Conservation (phyloP, 2,113 vertebrate species). For the Oceanites oceanicus region DNA sequence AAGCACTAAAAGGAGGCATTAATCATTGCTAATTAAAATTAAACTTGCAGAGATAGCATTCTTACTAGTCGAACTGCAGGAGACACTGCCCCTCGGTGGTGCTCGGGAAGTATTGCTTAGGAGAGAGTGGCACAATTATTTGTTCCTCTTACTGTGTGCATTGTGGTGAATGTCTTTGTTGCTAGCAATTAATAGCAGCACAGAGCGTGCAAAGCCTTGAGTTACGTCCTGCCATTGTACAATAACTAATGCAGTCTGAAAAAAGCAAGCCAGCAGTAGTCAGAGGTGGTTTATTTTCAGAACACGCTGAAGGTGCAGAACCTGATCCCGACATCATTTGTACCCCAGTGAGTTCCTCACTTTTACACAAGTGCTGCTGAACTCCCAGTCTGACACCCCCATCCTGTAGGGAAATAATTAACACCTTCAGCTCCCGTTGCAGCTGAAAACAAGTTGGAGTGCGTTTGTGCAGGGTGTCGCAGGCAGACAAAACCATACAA, state of each 20-base stretch:
- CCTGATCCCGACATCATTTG: not conserved
- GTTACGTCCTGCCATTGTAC: not conserved
- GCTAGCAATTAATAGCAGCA: not conserved
- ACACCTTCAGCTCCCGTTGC: not conserved
- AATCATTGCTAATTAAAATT: not conserved
- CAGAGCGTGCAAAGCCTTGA: not conserved
- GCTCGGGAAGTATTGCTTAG: not conserved
- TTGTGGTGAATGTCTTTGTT: not conserved
- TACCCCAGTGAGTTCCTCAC: not conserved
- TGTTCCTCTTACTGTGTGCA: rapidly evolving
- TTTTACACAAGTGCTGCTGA: not conserved
- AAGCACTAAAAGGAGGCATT: not conserved
- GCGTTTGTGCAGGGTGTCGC: not conserved
- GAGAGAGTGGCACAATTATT: not conserved
- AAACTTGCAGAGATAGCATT: not conserved
- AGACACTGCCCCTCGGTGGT: slow-evolving; percentile 53
- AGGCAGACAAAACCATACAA: not conserved
- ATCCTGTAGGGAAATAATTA: not conserved
- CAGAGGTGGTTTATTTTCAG: not conserved
- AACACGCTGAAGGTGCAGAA: not conserved
- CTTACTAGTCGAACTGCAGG: not conserved
- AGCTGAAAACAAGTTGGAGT: not conserved
- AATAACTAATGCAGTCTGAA: not conserved
- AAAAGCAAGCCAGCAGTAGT: not conserved
- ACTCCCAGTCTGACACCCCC: not conserved